These are phyloP conservation scores for Saguinus midas DNA, from an alignment of 2,113 vertebrate genomes.

Conservation along the genomic window DNA sequence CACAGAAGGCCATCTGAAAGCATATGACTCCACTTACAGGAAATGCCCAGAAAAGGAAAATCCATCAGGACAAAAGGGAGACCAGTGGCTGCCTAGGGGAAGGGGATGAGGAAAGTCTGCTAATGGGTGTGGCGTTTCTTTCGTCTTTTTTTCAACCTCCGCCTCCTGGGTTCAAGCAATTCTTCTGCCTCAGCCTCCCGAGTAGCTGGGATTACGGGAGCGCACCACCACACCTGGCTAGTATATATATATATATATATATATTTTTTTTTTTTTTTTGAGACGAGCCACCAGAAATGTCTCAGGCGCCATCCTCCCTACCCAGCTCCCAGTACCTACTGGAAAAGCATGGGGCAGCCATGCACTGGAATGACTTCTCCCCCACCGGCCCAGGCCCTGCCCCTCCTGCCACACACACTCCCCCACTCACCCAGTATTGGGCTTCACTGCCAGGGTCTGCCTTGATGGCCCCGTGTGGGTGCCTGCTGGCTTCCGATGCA, in stretches of 20 bases:
- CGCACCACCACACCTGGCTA: no score
- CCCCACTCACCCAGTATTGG: fast-evolving
- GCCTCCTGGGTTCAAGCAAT: no score
- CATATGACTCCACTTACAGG: fast-evolving
- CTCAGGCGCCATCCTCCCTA: fast-evolving
- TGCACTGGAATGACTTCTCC: not conserved
- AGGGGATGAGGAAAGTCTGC: no score
- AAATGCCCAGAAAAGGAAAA: not conserved
- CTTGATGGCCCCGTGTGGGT: fast-evolving
- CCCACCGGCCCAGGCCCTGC: not conserved
- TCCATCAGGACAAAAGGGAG: not conserved
- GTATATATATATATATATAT: no score
- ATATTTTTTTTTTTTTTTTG: no score
- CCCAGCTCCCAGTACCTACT: not conserved
- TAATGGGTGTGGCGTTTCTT: no score
- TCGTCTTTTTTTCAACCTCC: fast-evolving
- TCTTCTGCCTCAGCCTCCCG: no score
- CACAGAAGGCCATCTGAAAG: no score
- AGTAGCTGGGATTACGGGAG: no score
- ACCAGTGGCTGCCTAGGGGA: not conserved
- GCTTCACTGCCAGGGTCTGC: fast-evolving
- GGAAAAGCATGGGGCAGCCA: not conserved
- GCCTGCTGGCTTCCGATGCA: not conserved
- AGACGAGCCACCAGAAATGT: not conserved
- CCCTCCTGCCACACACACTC: no score